A percentile compares a stretch with the other conserved stretches of the same genome.
phyloP scores from a whole-genome alignment of 2,113 vertebrate genomes.

The Cinclus mexicanus region DNA sequence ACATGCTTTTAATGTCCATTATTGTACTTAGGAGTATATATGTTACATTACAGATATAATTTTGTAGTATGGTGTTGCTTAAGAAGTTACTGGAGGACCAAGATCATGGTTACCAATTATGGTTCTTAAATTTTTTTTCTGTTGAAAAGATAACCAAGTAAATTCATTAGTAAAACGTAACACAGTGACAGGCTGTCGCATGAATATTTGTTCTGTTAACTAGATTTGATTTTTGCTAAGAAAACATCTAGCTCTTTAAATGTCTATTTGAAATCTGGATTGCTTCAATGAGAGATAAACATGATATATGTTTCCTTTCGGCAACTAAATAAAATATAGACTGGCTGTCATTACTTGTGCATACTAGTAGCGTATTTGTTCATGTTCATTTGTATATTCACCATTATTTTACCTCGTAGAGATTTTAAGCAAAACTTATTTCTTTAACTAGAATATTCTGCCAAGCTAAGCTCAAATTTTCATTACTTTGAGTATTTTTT shows the following conservation, averaged over 20 bases:
- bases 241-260: neutral
- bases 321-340: neutral
- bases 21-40: slow-evolving; percentile 3
- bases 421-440: neutral
- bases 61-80: neutral
- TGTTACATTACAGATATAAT: neutral
- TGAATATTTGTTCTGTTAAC: neutral
- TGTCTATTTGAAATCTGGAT: neutral
- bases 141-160: neutral
- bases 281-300: neutral
- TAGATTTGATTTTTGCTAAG: neutral
- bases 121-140: neutral
- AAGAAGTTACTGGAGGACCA: neutral
- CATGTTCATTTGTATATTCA: neutral
- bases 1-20: slow-evolving; percentile 34
- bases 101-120: neutral
- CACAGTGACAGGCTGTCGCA: neutral
- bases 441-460: neutral
- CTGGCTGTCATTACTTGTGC: neutral
- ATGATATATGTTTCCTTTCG: neutral
- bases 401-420: neutral
- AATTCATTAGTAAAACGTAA: neutral
- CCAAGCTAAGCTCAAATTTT: neutral
- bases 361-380: neutral
- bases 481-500: neutral